A percentile compares a stretch with the other conserved stretches of the same genome.
Evolutionary conservation across 1,140 invertebrate species (phyloP).

Genomic region (Notospermus geniculatus): DNA sequence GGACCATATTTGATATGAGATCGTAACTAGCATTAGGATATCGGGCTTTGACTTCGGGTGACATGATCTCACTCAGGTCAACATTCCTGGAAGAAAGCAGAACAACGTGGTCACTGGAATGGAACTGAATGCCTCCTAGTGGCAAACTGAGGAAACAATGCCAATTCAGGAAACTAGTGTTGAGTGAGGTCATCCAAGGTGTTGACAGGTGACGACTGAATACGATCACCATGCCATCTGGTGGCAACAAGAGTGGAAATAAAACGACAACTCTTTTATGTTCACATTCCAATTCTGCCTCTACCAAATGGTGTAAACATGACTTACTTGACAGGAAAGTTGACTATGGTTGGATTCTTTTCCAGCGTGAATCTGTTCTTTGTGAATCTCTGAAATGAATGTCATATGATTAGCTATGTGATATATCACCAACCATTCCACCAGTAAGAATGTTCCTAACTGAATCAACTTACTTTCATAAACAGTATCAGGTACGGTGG

Average conservation of each 20-base stretch:
- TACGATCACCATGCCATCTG: too few relatives aligned
- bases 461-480: slow-evolving; percentile 69
- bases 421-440: too few relatives aligned
- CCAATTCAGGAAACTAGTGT: background rate
- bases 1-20: slow-evolving; percentile 95
- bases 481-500: slow-evolving; percentile 98
- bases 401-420: too few relatives aligned
- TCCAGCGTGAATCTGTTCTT: slow-evolving; percentile 99
- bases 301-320: too few relatives aligned
- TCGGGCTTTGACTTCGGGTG: slow-evolving; percentile 72
- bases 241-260: too few relatives aligned
- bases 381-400: slow-evolving; percentile 84
- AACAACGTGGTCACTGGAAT: background rate
- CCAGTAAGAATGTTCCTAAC: slow-evolving; percentile 1
- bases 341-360: slow-evolving; percentile 99
- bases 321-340: slow-evolving; percentile 96
- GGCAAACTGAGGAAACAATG: too few relatives aligned
- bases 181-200: background rate
- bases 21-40: slow-evolving; percentile 84
- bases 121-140: too few relatives aligned
- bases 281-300: too few relatives aligned
- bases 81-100: slow-evolving; percentile 60
- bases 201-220: background rate
- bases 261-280: too few relatives aligned
- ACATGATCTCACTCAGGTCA: slow-evolving; percentile 94